phyloP scores from a whole-genome alignment of 35 echinoderm and acorn worm species.

The Ophioderma brevispina region DNA sequence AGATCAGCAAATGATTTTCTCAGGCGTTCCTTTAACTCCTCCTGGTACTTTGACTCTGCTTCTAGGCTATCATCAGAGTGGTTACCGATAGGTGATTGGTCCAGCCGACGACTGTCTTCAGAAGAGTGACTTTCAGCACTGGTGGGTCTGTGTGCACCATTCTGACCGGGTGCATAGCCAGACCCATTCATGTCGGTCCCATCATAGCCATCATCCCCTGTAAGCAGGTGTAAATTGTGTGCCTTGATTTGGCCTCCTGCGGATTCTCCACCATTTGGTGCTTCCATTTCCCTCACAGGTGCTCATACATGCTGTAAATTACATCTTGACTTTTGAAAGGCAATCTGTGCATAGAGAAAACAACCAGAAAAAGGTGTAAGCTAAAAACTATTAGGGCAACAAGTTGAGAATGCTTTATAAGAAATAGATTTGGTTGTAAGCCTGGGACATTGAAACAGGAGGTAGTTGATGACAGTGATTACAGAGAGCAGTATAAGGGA shows the following conservation, averaged over 20 bases:
- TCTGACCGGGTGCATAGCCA: background rate
- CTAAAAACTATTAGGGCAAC: too few relatives aligned
- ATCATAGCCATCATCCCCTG: slow-evolving; percentile 20
- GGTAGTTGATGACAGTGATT: too few relatives aligned
- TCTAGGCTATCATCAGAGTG: slow-evolving; percentile 57
- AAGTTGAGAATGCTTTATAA: too few relatives aligned
- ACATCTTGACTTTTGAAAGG: too few relatives aligned
- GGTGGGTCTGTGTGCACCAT: background rate
- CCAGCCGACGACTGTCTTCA: slow-evolving; percentile 66
- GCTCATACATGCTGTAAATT: too few relatives aligned
- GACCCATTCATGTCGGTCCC: background rate
- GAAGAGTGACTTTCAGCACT: slow-evolving; percentile 62
- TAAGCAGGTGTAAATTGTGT: slow-evolving; percentile 71
- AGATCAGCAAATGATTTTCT: slow-evolving; percentile 80
- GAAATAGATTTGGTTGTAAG: too few relatives aligned
- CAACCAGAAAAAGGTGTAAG: too few relatives aligned
- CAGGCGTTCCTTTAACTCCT: slow-evolving; percentile 79
- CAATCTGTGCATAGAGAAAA: too few relatives aligned
- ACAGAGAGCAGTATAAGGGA: too few relatives aligned
- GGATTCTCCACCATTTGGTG: background rate
- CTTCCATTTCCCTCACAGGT: background rate
- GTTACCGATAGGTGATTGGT: slow-evolving; percentile 56
- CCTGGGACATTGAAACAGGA: too few relatives aligned
- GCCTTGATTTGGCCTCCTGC: slow-evolving; percentile 73
- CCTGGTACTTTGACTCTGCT: slow-evolving; percentile 82